Evolutionary conservation across 2,797 vertebrate species (phyloP).

Genomic region (Sebastes nivosus): DNA sequence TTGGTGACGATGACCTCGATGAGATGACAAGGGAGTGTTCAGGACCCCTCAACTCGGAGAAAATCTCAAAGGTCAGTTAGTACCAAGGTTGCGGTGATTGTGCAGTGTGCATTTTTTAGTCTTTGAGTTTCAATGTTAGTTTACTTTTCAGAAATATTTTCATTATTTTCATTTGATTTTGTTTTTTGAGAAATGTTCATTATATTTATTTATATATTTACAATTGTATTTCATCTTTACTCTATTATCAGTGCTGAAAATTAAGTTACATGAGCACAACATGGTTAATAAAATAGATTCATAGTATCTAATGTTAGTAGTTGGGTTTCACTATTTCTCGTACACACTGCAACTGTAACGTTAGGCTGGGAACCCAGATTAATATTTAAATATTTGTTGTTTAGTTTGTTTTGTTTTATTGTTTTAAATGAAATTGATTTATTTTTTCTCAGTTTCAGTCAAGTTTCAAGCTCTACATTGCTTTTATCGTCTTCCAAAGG

Average conservation of each 20-base stretch:
- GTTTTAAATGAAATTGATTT: background rate
- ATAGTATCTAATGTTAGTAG: background rate
- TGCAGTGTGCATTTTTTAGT: background rate
- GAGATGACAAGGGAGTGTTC: constrained; percentile 86
- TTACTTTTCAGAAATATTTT: background rate
- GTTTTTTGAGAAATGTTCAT: background rate
- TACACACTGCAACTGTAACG: background rate
- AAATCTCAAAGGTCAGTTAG: constrained; percentile 78
- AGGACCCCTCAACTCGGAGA: constrained; percentile 81
- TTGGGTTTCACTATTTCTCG: background rate
- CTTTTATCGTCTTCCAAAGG: constrained; percentile 1
- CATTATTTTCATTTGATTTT: background rate
- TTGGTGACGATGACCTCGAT: constrained; percentile 86
- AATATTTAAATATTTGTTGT: background rate
- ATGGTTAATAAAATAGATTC: background rate
- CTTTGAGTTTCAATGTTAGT: background rate
- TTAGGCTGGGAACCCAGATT: background rate
- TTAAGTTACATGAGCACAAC: background rate
- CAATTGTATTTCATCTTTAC: background rate
- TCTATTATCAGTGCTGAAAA: background rate
- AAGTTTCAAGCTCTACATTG: background rate
- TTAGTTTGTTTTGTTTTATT: background rate
- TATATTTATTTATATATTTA: background rate
- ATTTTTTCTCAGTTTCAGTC: background rate
- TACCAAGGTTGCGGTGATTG: background rate